Conservation (phyloP, 1,140 invertebrate genomes). For the Aphelenchoides avenae region DNA sequence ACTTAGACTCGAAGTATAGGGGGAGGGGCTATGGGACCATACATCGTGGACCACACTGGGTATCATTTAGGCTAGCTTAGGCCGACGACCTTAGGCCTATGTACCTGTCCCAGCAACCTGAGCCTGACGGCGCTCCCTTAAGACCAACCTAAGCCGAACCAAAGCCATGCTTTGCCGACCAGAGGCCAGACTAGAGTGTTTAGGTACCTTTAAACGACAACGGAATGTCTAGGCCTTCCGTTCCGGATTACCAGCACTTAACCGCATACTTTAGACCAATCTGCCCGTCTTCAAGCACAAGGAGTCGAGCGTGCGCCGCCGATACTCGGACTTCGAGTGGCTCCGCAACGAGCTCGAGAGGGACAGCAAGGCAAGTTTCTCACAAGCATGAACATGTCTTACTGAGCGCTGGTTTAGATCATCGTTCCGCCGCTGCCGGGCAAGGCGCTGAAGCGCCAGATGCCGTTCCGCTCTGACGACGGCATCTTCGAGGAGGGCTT, state of each 20-base stretch:
- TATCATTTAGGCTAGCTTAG: no score
- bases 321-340: conserved; percentile 99
- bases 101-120: no score
- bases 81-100: no score
- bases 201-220: no score
- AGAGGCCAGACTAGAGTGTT: no score
- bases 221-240: conserved; percentile 4
- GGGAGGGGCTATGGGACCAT: no score
- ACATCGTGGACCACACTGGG: no score
- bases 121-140: no score
- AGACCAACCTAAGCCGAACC: no score
- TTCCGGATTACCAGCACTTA: no score
- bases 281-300: conserved; percentile 99
- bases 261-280: conserved; percentile 89
- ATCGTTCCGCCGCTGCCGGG: conserved; percentile 93
- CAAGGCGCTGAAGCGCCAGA: conserved; percentile 84
- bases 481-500: conserved; percentile 99
- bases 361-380: conserved; percentile 85
- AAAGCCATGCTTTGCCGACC: no score
- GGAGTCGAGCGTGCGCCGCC: conserved; percentile 89
- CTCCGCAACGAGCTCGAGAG: conserved; percentile 94
- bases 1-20: no score
- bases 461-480: conserved; percentile 95
- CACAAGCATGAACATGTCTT: conserved; percentile 38
- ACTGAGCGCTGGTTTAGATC: conserved; percentile 34